Evolutionary conservation across 2,888 invertebrate genomes (phyloP), one percentile per base, ranked within the genome.

Genomic region (Biston betularia): DNA sequence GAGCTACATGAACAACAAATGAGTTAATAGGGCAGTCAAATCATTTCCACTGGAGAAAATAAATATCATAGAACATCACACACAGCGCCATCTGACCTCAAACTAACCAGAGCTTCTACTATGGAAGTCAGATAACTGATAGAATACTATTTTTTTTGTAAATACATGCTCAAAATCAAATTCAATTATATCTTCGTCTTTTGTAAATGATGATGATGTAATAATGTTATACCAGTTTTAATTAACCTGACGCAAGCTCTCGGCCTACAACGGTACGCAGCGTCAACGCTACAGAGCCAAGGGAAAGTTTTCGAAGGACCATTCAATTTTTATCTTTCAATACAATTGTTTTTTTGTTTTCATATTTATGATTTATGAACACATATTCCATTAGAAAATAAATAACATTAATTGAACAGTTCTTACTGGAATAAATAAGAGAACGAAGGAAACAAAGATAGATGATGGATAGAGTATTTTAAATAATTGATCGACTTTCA

Each of bases 401-500:
- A 34, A 53, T 42, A 45, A 45, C 34, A 34, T 4, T 12, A 44
- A 33, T 11, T 9, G n/a, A 55, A 42, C 24, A 9, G 14, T 56
- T 10, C 10, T 55, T 55, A 42, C 53, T 6, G 4, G 15, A 44
- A 8, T 7, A 8, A 44, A 54, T 12, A 45, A 6, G n/a, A 45
- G 34, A 46, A 44, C 14, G 35, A 46, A 56, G 56, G 35, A 55
- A 45, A 33, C 0, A 0, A 34, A 35, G 1, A 46, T n/a, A n/a
- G 10, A 14, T 56, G 56, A 58, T 58, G 24, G 57, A 58, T 48
- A 38, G 45, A 12, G 10, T 8, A 48, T 38, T 48, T 24, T 58
- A 24, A 48, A 58, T 58, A 48, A 58, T 12, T 48, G 34, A 58
- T 58, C 46, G 57, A 48, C 57, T 48, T 58, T 58, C 38, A 58